These are phyloP conservation scores for Lissocephala sabroskyi DNA, from an alignment of 2,888 invertebrate genomes.

Conservation along the genomic window DNA sequence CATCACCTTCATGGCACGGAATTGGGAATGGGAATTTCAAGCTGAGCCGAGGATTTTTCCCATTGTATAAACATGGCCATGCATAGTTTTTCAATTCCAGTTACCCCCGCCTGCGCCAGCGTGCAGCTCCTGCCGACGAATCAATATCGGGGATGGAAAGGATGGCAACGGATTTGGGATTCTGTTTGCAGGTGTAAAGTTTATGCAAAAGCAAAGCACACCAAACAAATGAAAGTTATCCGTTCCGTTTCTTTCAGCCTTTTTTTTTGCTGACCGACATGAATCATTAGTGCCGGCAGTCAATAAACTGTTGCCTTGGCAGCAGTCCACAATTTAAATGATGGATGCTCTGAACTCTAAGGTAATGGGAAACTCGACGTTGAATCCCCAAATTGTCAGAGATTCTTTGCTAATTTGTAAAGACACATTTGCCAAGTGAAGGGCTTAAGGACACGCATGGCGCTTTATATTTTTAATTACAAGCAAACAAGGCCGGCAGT, in stretches of 20 bases:
- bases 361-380: too few species aligned
- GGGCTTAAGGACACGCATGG: constrained; percentile 18
- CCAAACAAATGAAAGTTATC: neutral
- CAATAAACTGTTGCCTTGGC: too few species aligned
- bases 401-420: too few species aligned
- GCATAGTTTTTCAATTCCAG: constrained; percentile 22
- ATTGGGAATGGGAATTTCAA: constrained; percentile 18
- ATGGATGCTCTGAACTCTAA: too few species aligned
- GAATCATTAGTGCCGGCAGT: neutral
- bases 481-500: constrained; percentile 45
- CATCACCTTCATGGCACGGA: too few species aligned
- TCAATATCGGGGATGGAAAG: neutral
- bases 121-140: constrained; percentile 1
- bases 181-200: too few species aligned
- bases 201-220: neutral
- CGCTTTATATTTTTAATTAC: constrained; percentile 38
- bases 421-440: too few species aligned
- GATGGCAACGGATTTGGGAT: neutral
- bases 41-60: constrained; percentile 37
- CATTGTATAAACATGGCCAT: constrained; percentile 43
- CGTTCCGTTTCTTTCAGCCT: too few species aligned
- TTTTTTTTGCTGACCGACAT: too few species aligned
- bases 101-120: neutral
- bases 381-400: too few species aligned
- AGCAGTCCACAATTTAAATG: too few species aligned